phyloP scores from a whole-genome alignment of 2,888 invertebrate genomes.

The Cinara cedri region DNA sequence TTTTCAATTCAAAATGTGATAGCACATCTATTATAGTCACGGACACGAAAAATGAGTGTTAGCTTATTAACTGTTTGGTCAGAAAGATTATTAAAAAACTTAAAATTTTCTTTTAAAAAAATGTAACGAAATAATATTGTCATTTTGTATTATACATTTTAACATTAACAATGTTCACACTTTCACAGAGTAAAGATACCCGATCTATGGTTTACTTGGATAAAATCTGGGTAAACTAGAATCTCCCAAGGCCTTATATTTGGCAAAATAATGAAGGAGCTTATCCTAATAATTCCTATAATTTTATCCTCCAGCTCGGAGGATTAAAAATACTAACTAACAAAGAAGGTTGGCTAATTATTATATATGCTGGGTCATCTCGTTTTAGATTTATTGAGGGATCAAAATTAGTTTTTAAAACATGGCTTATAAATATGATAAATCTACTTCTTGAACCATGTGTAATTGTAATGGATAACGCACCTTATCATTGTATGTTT shows the following conservation, averaged over 20 bases:
- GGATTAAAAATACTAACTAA: neutral
- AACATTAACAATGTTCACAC: conserved; percentile 18
- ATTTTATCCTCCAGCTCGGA: too few relatives aligned
- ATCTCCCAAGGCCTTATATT: neutral
- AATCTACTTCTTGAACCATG: neutral
- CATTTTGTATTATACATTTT: conserved; percentile 7
- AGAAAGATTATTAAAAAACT: neutral
- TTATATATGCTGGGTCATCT: neutral
- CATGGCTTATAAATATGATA: neutral
- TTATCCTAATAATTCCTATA: too few relatives aligned
- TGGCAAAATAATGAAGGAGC: neutral
- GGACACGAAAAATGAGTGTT: too few relatives aligned
- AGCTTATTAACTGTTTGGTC: neutral
- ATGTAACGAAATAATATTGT: conserved; percentile 42
- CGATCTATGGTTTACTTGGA: neutral
- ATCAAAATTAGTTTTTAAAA: neutral
- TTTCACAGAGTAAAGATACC: conserved; percentile 24
- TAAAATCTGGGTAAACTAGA: neutral
- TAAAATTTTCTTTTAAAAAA: conserved; percentile 23
- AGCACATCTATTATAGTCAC: too few relatives aligned
- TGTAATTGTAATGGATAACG: neutral
- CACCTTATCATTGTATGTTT: too few relatives aligned
- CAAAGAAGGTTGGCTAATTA: neutral
- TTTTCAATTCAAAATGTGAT: too few relatives aligned
- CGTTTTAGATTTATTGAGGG: neutral